Conservation (phyloP, 2,888 invertebrate species). For the Cyclophora albipunctata region DNA sequence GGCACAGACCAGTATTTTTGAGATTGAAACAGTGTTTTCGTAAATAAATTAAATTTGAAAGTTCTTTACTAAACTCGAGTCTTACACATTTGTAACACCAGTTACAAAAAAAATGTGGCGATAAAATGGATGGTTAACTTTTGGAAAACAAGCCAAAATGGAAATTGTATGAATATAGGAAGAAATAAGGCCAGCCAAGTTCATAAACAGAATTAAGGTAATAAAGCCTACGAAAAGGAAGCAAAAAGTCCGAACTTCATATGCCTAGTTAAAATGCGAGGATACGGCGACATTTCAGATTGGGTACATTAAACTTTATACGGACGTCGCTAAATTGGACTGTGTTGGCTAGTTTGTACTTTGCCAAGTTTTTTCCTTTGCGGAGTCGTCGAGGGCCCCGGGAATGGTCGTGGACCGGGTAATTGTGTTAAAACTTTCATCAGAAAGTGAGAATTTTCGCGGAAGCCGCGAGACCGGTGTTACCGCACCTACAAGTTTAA, state of each 20-base stretch:
- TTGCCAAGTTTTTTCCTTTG: constrained; percentile 70
- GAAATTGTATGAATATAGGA: background rate
- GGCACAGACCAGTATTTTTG: constrained; percentile 17
- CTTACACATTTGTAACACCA: no score
- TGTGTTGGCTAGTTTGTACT: constrained; percentile 71
- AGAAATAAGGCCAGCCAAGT: constrained; percentile 1
- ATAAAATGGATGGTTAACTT: no score
- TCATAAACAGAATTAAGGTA: no score
- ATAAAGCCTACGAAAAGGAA: no score
- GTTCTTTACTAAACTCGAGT: background rate
- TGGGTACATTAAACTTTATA: constrained; percentile 71
- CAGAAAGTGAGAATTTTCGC: constrained; percentile 68
- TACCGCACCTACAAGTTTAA: constrained; percentile 58
- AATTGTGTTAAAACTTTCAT: constrained; percentile 74
- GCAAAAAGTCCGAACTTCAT: constrained; percentile 13
- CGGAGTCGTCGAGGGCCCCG: constrained; percentile 52
- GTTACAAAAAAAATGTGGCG: no score
- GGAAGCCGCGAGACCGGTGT: constrained; percentile 48
- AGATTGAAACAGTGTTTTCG: constrained; percentile 8
- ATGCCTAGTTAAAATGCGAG: constrained; percentile 54
- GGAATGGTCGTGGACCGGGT: constrained; percentile 62
- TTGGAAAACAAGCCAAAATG: no score
- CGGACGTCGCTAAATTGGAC: constrained; percentile 68
- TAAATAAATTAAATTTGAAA: constrained; percentile 8
- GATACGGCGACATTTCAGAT: constrained; percentile 60